Base-by-base conservation (phyloP, 2,113 vertebrate species). In the Prinia subflava region DNA sequence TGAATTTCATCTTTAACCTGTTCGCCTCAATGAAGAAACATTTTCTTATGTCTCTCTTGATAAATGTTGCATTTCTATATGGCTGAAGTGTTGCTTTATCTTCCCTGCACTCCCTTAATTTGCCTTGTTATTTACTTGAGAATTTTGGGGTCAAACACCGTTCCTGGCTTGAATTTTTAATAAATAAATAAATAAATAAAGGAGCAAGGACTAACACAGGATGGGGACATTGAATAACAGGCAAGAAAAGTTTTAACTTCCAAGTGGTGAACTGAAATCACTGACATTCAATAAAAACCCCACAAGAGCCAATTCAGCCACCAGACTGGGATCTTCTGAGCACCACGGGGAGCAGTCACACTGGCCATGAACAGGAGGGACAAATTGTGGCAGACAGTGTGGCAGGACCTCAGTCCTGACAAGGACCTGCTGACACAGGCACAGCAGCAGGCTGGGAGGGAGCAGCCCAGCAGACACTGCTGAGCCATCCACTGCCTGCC, bases 31-130 rank as follows among this genome's bases (percentile, higher is more conserved):
- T 13, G 18, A 41, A 82, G 37, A 87, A 92, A 82, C 41, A 20
- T 79, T 82, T 88, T 60, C 28, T 69, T 30, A 10, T 27, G 8
- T 89, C 31, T 68, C 19, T 71, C 50, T 78, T n/a, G 41, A 85
- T 65, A 87, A 89, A 82, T 53, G 18, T 33, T 60, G 60, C 41
- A 52, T 67, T 64, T 91, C 65, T 89, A 28, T 20, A 42, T 15
- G 57, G 62, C 44, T 76, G 37, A 84, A 56, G 7, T 24, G 65
- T 37, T 75, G 77, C 8, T 11, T 70, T 89, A 52, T 33, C 65
- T 82, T 94, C 27, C 82, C 82, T 60, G 16, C 20, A 87, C 75
- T 28, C 37, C 87, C 56, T 55, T 74, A 92, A 78, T 30, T 59
- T 68, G 28, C 25, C 52, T 90, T 67, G 30, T 83, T 81, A 81